Evolutionary conservation across 2,113 vertebrate species (phyloP).

Genomic region (Anarhynchus alexandrinus): DNA sequence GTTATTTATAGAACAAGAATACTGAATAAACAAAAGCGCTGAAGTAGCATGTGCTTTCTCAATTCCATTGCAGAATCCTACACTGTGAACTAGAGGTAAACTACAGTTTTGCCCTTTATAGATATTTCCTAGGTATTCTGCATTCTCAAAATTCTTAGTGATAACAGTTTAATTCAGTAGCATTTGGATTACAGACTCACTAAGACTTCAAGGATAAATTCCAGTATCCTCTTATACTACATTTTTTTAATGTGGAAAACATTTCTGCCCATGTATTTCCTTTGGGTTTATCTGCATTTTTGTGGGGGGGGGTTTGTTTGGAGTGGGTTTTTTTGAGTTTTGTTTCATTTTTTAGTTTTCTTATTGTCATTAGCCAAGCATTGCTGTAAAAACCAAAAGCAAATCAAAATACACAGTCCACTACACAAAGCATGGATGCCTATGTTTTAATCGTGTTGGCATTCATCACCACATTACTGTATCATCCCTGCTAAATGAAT

Average conservation of each 20-base stretch:
- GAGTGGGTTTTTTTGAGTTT: not conserved
- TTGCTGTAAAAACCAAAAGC: not conserved
- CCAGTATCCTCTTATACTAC: not conserved
- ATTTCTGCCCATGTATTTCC: not conserved
- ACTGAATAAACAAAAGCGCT: not conserved
- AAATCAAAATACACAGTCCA: not conserved
- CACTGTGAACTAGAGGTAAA: not conserved
- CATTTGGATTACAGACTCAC: not conserved
- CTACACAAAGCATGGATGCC: not conserved
- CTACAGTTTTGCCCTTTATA: not conserved
- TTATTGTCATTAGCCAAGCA: not conserved
- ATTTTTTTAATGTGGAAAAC: not conserved
- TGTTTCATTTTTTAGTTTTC: not conserved
- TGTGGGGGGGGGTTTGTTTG: not conserved
- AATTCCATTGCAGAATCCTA: not conserved
- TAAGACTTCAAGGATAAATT: not conserved
- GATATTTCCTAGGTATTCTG: not conserved
- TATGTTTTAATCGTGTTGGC: not conserved
- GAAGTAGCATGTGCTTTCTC: not conserved
- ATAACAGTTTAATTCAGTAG: not conserved
- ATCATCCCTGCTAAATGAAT: not conserved
- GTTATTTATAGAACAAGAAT: not conserved
- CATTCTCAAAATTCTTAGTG: not conserved
- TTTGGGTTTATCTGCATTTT: not conserved
- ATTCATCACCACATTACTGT: not conserved